phyloP scores from a whole-genome alignment of 2,888 invertebrate species.

The Leucoma salicis region DNA sequence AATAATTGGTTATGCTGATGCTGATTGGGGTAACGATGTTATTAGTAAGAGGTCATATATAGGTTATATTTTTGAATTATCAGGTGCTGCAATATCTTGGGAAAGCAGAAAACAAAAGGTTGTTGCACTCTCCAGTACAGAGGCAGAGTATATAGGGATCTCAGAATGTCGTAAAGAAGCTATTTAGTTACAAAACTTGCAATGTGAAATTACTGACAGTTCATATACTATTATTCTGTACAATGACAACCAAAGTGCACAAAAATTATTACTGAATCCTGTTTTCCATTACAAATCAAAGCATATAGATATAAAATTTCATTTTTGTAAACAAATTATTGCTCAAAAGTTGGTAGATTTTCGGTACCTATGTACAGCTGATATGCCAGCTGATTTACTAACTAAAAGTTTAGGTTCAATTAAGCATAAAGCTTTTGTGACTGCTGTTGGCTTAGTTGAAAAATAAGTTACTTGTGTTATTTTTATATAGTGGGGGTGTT shows the following conservation, averaged over 20 bases:
- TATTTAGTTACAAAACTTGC: constrained; percentile 2
- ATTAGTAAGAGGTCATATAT: constrained; percentile 51
- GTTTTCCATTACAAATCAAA: constrained; percentile 9
- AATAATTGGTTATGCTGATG: constrained; percentile 18
- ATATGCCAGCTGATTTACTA: constrained; percentile 13
- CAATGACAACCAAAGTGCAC: constrained; percentile 9
- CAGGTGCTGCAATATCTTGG: constrained; percentile 30
- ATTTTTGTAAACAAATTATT: constrained; percentile 4
- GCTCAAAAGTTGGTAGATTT: constrained; percentile 1
- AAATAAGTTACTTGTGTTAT: not conserved
- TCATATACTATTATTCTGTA: constrained; percentile 1
- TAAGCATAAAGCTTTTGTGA: constrained; percentile 11
- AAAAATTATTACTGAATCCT: constrained; percentile 2
- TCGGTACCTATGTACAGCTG: not conserved
- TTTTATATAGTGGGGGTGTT: constrained; percentile 1
- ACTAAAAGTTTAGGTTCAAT: constrained; percentile 12
- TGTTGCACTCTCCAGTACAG: not conserved
- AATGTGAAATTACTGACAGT: constrained; percentile 2
- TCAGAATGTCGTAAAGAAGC: constrained; percentile 12
- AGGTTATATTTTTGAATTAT: constrained; percentile 26
- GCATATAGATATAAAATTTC: constrained; percentile 13
- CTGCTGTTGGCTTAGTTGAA: too few species aligned
- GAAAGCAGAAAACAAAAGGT: not conserved
- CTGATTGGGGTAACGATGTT: constrained; percentile 18
- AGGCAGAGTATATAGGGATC: constrained; percentile 8